Evolutionary conservation across 2,888 invertebrate species (phyloP), one percentile per base, ranked within the genome.

Genomic region (Dynastes tityus): DNA sequence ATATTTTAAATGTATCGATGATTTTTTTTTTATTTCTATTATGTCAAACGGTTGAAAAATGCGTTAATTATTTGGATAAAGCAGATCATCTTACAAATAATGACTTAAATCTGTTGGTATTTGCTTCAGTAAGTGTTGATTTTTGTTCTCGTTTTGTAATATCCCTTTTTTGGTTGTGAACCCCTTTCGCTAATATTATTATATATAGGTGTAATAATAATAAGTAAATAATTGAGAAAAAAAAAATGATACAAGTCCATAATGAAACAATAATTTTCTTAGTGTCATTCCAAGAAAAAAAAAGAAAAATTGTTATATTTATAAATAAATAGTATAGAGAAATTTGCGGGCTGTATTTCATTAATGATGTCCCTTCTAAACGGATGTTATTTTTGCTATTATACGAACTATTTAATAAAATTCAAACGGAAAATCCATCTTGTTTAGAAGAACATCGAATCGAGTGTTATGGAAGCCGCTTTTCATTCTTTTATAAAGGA

Each of bases 241-340:
- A 70, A 40, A 45, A 45, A 45, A 45, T 45, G 45, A 45, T 79
- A 80, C 78, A 82, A 84, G 87, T 88, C 86, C 86, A 86, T 85
- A 84, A 82, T 83, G 85, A 86, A 86, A 87, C 86, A 87, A 87
- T 86, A 87, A 86, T 82, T 85, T 86, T 85, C 85, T 86, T 88
- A 87, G 86, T 88, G 88, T 88, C 88, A 88, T 88, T 88, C 88
- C 88, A 88, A 84, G 79, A 81, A 74, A 65, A 67, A 64, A 71
- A 73, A 65, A 73, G 32, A 74, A 51, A 73, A 65, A 78, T 61
- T 55, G 78, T 85, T 86, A 84, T 87, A 86, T 85, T 86, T 85
- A 85, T 86, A 85, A 80, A 82, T 85, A 84, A 84, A 85, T 85
- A 81, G 80, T 71, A 77, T 85, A 85, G 84, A 84, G 9, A 82